Percentiles rank a stretch among this genome's conserved stretches.
Conservation (phyloP, 2,888 invertebrate species). For the Drosophila dives region DNA sequence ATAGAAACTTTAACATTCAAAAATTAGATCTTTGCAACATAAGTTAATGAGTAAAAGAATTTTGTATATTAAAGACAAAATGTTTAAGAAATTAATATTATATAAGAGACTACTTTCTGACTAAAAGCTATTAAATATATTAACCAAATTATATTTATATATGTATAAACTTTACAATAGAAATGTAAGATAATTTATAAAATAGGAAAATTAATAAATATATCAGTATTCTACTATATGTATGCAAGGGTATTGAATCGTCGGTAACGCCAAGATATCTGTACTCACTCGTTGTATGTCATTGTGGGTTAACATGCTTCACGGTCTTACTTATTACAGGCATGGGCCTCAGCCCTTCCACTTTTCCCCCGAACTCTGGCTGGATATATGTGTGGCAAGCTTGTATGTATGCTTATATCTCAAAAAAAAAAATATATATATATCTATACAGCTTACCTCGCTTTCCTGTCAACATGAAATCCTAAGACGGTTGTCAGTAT, state of each 20-base stretch:
- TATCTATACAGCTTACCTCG: constrained; percentile 48
- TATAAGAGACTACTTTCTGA: too few relatives aligned
- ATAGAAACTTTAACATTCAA: too few relatives aligned
- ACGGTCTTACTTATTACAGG: constrained; percentile 55
- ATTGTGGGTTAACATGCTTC: constrained; percentile 54
- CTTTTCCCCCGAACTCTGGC: constrained; percentile 6
- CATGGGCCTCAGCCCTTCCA: constrained; percentile 9
- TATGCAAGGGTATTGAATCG: background rate
- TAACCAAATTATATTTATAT: too few relatives aligned
- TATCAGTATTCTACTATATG: background rate
- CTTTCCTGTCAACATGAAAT: constrained; percentile 60
- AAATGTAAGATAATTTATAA: background rate
- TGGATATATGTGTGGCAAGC: constrained; percentile 15
- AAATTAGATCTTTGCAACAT: background rate
- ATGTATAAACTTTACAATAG: background rate
- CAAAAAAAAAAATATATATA: background rate
- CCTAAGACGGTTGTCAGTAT: constrained; percentile 57
- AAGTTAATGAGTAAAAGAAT: background rate
- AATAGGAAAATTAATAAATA: background rate
- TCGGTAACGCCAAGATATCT: background rate
- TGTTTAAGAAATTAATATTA: too few relatives aligned
- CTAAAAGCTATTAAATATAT: too few relatives aligned
- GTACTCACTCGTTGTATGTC: constrained; percentile 30
- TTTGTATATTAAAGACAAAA: background rate
- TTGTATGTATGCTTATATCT: constrained; percentile 25